Evolutionary conservation across 2,113 vertebrate genomes (phyloP).

Genomic region (Otus sunia): DNA sequence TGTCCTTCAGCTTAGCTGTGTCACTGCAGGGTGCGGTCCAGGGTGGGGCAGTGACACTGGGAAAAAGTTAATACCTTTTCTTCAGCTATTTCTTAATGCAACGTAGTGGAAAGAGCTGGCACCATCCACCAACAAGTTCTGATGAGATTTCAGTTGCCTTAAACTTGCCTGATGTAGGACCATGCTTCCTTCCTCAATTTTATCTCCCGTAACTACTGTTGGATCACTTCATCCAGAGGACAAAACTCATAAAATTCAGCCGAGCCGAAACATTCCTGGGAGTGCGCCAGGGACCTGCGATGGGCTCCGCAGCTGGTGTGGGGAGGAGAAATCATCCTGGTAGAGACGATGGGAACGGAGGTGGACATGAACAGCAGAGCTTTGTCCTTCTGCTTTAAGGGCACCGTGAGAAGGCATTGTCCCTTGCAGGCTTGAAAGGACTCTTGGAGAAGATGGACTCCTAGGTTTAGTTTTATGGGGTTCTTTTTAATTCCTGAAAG

Average conservation of each 20-base stretch:
- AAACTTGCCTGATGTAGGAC: neutral
- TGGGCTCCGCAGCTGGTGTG: fast-evolving
- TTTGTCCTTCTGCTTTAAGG: neutral
- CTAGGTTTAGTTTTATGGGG: neutral
- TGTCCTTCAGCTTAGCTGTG: neutral
- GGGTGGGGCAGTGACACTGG: neutral
- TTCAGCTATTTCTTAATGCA: neutral
- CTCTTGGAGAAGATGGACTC: neutral
- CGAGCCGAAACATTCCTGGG: neutral
- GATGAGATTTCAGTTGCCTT: neutral
- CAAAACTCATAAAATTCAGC: conserved; percentile 6
- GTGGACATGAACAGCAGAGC: neutral
- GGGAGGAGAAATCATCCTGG: neutral
- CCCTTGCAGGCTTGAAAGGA: neutral
- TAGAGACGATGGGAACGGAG: fast-evolving
- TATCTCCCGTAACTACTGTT: neutral
- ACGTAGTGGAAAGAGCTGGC: neutral
- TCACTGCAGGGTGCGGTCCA: fast-evolving
- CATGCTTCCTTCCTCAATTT: neutral
- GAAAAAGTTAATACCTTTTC: neutral
- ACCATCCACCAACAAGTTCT: neutral
- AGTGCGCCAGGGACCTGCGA: neutral
- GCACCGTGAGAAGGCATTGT: fast-evolving
- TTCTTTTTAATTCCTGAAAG: neutral
- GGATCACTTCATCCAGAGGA: neutral